A percentile compares a stretch with the other conserved stretches of the same genome.
phyloP scores from a whole-genome alignment of 2,797 vertebrate genomes.

The Huso huso region DNA sequence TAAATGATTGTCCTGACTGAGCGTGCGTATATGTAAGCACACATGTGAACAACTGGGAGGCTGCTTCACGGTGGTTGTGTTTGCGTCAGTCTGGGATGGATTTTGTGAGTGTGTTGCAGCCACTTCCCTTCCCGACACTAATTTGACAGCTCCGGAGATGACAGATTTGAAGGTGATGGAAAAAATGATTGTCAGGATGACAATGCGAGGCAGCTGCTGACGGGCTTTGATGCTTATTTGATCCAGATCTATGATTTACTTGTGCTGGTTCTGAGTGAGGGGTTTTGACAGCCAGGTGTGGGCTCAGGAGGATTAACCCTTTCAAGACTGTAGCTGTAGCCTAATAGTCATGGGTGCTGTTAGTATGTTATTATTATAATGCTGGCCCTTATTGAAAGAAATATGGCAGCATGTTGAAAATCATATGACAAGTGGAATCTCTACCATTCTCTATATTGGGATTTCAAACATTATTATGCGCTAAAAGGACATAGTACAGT shows the following conservation, averaged over 20 bases:
- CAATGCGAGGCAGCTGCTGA: constrained; percentile 53
- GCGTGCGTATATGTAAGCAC: no score
- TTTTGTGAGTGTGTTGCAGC: constrained; percentile 25
- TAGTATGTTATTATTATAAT: no score
- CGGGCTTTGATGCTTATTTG: constrained; percentile 48
- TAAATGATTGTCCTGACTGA: no score
- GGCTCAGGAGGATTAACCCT: neutral
- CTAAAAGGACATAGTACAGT: no score
- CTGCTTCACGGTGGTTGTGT: constrained; percentile 33
- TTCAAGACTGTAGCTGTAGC: neutral
- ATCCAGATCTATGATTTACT: constrained; percentile 46
- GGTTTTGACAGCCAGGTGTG: constrained; percentile 9
- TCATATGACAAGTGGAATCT: no score
- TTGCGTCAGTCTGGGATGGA: constrained; percentile 15
- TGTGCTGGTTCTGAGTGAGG: constrained; percentile 26
- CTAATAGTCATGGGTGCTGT: no score
- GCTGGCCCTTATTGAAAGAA: no score
- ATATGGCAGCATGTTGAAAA: no score
- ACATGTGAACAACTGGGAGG: constrained; percentile 23
- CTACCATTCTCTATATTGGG: no score
- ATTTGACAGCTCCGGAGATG: constrained; percentile 58
- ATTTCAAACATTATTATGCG: no score
- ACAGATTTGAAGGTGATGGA: constrained; percentile 52
- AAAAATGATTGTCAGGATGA: constrained; percentile 60
- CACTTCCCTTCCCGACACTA: constrained; percentile 51